phyloP scores from a whole-genome alignment of 1,140 invertebrate genomes.

The Halotydeus destructor region DNA sequence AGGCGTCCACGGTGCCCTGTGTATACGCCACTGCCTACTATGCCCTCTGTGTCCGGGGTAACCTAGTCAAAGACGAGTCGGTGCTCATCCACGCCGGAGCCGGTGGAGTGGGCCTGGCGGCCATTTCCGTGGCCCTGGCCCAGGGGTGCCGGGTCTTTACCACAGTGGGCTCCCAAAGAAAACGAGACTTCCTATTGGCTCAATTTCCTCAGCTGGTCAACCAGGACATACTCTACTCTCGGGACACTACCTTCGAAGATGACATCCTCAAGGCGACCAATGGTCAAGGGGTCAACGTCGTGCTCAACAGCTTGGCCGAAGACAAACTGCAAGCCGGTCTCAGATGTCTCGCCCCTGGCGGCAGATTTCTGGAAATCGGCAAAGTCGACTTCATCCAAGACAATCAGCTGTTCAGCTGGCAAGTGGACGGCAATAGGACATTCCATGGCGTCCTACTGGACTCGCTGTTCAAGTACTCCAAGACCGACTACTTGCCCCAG shows the following conservation, averaged over 20 bases:
- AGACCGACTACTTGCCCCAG: conserved; percentile 63
- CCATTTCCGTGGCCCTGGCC: conserved; percentile 69
- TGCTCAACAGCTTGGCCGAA: conserved; percentile 78
- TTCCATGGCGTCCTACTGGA: conserved; percentile 91
- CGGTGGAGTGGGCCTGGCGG: conserved; percentile 84
- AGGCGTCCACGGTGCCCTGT: conserved; percentile 79
- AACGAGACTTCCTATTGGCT: conserved; percentile 27
- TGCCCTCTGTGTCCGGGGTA: conserved; percentile 46
- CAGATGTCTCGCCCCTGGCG: conserved; percentile 64
- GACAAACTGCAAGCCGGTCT: conserved; percentile 73
- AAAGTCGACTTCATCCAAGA: conserved; percentile 90
- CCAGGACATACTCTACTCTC: conserved; percentile 31
- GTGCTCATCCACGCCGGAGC: conserved; percentile 87
- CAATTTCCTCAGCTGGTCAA: conserved; percentile 32
- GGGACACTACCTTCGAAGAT: conserved; percentile 32
- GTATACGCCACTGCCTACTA: conserved; percentile 57
- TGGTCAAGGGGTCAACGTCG: conserved; percentile 62
- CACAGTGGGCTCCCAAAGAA: conserved; percentile 37
- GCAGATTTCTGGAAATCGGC: conserved; percentile 87
- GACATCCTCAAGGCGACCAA: conserved; percentile 23
- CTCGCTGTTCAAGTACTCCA: conserved; percentile 48
- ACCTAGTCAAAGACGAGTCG: conserved; percentile 53
- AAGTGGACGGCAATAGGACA: conserved; percentile 76
- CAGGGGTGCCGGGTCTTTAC: conserved; percentile 69
- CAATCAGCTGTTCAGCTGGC: conserved; percentile 39